Evolutionary conservation across 64 coral and sea anemone genomes (phyloP), one percentile per base, ranked within the genome.

Genomic region (Stichodactyla helianthus): DNA sequence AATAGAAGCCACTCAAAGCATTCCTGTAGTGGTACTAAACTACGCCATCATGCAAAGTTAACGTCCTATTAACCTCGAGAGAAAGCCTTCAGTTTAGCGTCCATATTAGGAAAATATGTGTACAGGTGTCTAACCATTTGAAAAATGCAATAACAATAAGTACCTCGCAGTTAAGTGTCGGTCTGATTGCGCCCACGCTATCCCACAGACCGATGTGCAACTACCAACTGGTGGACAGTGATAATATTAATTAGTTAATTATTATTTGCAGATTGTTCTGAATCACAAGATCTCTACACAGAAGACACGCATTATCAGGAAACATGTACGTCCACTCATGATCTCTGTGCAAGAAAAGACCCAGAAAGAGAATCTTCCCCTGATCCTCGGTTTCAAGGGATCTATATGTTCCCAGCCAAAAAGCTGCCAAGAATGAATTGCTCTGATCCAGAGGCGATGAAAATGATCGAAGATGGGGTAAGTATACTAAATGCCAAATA

Each of bases 401-500:
- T 87, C 11, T 96, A 96, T 56, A 83, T 85, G 16, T 96, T 96
- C 55, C 88, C 88, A 10, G 91, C 93, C 20, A 83, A 90, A 4
- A 87, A 85, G 31, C 71, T 96, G 52, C 91, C 87, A 17, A 58
- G 94, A 60, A 90, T 82, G 82, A 79, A 96, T 59, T 96, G 94
- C 56, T 84, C 77, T 79, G 91, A 96, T 22, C 54, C 88, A 55
- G 78, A 58, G 67, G 88, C 91, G n/a, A 85, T 96, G 70, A 62
- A 89, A 61, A 62, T 86, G 83, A 86, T 96, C 51, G 84, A 86
- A 1, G 68, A 90, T 12, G 94, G 88, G 87, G 94, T 93, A 88
- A 89, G 64, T 22, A 53, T 44, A 63, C 60, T 15, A 0, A 63
- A 16, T 6, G 19, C 15, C 13, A 18, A 6, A 82, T 7, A 81